Conservation (phyloP, 2,113 vertebrate genomes). For the Aegypius monachus region DNA sequence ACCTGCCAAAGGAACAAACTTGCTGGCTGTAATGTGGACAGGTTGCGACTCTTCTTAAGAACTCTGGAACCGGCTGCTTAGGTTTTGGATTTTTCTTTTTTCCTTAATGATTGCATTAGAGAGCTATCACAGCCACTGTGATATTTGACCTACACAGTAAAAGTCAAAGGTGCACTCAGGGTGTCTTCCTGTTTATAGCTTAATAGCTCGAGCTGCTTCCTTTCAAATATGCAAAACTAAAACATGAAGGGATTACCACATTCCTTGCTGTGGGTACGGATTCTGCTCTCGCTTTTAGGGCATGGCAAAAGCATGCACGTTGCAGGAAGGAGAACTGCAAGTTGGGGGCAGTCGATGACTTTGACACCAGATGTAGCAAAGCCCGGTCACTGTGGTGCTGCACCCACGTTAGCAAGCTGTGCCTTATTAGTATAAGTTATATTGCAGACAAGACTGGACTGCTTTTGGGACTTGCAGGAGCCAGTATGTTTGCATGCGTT, state of each 20-base stretch:
- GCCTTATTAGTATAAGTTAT: neutral
- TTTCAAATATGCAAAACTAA: constrained; percentile 23
- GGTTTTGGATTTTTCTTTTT: neutral
- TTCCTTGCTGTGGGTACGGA: neutral
- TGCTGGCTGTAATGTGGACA: constrained; percentile 1
- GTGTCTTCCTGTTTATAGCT: constrained; percentile 55
- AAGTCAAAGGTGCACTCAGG: constrained; percentile 57
- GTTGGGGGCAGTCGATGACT: neutral
- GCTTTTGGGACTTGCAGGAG: neutral
- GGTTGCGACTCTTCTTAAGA: neutral
- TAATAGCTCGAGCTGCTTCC: constrained; percentile 22
- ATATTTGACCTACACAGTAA: constrained; percentile 34
- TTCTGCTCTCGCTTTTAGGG: neutral
- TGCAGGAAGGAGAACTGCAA: neutral
- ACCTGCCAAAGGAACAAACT: constrained; percentile 25
- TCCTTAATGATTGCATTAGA: neutral
- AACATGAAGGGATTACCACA: neutral
- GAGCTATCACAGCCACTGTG: neutral
- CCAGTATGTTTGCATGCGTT: neutral
- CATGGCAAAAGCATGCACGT: neutral
- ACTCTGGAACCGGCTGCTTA: constrained; percentile 28
- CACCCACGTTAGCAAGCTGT: neutral
- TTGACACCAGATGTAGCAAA: neutral
- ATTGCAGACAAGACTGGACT: neutral
- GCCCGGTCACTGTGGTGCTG: neutral